Evolutionary conservation across 2,797 vertebrate species (phyloP).

Genomic region (Garrulus glandarius): DNA sequence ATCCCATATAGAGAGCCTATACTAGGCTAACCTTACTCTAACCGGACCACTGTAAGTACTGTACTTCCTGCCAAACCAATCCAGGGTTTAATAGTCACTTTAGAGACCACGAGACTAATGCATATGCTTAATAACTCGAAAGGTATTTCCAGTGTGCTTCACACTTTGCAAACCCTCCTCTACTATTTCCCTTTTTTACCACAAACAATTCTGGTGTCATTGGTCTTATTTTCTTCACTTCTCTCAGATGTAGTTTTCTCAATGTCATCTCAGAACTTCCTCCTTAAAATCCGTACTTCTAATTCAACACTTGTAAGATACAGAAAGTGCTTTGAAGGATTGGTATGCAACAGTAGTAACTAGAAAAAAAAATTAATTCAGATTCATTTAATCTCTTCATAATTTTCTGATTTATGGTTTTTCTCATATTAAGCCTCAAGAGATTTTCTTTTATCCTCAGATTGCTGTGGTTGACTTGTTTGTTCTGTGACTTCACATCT

Average conservation of each 20-base stretch:
- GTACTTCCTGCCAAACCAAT: neutral
- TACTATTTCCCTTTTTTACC: neutral
- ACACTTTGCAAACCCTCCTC: neutral
- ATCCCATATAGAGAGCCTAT: neutral
- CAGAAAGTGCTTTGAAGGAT: neutral
- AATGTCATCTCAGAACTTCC: neutral
- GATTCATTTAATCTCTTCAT: neutral
- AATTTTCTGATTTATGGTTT: neutral
- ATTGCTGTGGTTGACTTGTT: neutral
- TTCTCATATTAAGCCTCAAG: neutral
- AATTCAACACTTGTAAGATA: neutral
- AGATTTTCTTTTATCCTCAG: neutral
- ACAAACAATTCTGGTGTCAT: neutral
- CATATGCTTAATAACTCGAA: neutral
- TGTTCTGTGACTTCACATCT: neutral
- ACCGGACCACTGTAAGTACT: neutral
- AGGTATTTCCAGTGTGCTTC: conserved; percentile 1
- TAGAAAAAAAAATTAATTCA: neutral
- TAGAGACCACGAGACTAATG: neutral
- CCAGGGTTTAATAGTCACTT: neutral
- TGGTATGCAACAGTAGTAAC: neutral
- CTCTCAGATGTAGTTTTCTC: neutral
- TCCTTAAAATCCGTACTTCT: neutral
- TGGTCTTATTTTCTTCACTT: neutral
- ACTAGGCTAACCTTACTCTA: neutral